These are phyloP conservation scores for Balaeniceps rex DNA, from an alignment of 2,113 vertebrate genomes.

Conservation along the genomic window DNA sequence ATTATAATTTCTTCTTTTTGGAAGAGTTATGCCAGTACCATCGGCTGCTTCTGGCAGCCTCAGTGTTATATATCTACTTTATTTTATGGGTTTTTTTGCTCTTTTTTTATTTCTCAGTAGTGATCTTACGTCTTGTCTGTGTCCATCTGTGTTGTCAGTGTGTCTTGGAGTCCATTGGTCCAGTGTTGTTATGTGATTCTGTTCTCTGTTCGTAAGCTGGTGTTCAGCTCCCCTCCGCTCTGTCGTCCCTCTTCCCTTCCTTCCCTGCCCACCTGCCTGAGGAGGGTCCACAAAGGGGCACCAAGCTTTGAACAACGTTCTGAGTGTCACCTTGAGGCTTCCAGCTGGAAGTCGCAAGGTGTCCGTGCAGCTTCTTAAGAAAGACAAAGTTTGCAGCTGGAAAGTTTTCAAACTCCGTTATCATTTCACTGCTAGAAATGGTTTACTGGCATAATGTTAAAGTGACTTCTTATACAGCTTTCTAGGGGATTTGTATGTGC, in stretches of 20 bases:
- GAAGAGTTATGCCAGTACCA: constrained; percentile 51
- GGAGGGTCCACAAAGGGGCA: constrained; percentile 85
- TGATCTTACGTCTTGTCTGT: constrained; percentile 61
- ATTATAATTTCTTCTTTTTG: constrained; percentile 48
- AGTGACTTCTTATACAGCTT: neutral
- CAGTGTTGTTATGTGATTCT: constrained; percentile 84
- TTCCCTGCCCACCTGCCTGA: constrained; percentile 10
- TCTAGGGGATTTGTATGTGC: neutral
- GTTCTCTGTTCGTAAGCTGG: constrained; percentile 87
- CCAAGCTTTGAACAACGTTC: constrained; percentile 38
- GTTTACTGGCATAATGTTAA: neutral
- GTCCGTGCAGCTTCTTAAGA: neutral
- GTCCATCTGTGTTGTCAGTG: constrained; percentile 66
- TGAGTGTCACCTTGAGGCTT: neutral
- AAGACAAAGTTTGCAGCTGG: constrained; percentile 1
- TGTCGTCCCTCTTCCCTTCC: neutral
- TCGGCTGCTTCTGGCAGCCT: constrained; percentile 48
- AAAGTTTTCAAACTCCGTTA: constrained; percentile 28
- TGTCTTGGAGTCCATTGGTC: constrained; percentile 69
- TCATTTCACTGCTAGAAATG: neutral
- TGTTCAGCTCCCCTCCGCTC: constrained; percentile 62
- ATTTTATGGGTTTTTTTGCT: constrained; percentile 19
- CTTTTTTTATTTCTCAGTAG: constrained; percentile 51
- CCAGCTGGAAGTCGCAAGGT: neutral
- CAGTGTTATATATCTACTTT: constrained; percentile 12